Evolutionary conservation across 2,113 vertebrate species (phyloP), one percentile per base, ranked within the genome.

Genomic region (Semicossyphus pulcher): DNA sequence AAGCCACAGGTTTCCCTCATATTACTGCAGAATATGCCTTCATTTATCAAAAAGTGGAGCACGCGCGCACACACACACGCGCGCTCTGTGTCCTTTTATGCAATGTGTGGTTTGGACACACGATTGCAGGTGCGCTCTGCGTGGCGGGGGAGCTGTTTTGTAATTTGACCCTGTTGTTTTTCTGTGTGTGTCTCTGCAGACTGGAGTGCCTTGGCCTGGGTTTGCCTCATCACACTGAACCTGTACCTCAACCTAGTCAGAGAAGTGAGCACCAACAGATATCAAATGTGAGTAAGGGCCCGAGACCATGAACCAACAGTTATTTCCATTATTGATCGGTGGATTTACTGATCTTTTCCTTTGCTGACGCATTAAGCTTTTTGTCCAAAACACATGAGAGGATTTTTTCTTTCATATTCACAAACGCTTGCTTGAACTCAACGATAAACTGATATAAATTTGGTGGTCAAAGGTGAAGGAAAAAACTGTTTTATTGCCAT

Each of bases 221-320:
- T 95, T 61, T 95, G 94, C 85, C 94, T 94, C 72, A 95, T 95
- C 86, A 95, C 95, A 16, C 53, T 94, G 34, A 95, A 95, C 87
- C 91, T 95, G 26, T 95, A 94, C 85, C 83, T 95, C 60, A 95
- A 95, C 91, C 90, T 95, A 78, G 94, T 95, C 62, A 84, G 80
- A 69, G 94, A 94, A 89, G 89, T 86, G 70, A 93, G 93, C 86
- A 95, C 95, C 54, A 93, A 92, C 61, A 83, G 64, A 82, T 94
- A 88, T 69, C 86, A 93, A 48, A 90, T 86, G 94, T 95, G 69
- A 94, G 94, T 93, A 57, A 23, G 6, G 9, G 21, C 6, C 25
- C n/a, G 32, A 11, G 10, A 5, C 5, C 3, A n/a, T n/a, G n/a
- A n/a, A n/a, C n/a, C n/a, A n/a, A n/a, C n/a, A 7, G 25, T 11